phyloP scores from a whole-genome alignment of 2,113 vertebrate species.

The Tachuris rubrigastra region DNA sequence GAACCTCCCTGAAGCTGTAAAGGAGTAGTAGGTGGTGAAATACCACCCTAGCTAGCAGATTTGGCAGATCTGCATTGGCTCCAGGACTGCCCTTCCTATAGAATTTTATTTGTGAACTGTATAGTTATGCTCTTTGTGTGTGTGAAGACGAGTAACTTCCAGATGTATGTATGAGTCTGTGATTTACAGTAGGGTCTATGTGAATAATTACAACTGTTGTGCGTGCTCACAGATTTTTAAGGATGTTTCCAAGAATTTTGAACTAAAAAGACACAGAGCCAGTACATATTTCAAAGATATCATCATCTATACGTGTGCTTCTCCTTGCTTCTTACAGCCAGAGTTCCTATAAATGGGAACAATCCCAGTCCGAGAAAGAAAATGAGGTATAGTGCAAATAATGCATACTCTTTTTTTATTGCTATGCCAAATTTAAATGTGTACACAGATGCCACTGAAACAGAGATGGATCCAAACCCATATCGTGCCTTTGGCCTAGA shows the following conservation, averaged over 20 bases:
- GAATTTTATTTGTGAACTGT: background rate
- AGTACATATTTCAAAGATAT: slow-evolving; percentile 19
- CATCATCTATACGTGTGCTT: background rate
- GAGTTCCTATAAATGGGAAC: background rate
- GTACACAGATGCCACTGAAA: slow-evolving; percentile 43
- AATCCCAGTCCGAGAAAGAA: background rate
- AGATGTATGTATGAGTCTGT: background rate
- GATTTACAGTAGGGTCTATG: background rate
- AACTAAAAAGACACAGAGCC: background rate
- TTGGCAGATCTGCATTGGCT: background rate
- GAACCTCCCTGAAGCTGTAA: background rate
- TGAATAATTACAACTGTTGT: slow-evolving; percentile 2
- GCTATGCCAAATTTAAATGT: slow-evolving; percentile 19
- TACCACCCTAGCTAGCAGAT: background rate
- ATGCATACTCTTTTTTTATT: background rate
- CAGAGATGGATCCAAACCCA: slow-evolving; percentile 1
- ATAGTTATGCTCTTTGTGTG: background rate
- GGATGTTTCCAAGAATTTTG: slow-evolving; percentile 30
- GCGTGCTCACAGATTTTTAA: background rate
- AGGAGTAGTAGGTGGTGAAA: background rate
- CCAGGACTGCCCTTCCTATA: background rate
- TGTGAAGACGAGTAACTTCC: background rate
- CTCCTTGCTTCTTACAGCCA: background rate
- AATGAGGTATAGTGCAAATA: slow-evolving; percentile 31
- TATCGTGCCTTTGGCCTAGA: slow-evolving; percentile 19